Percentiles rank a stretch among this genome's conserved stretches.
phyloP scores from a whole-genome alignment of 2,113 vertebrate species.

The Pelmatolapia mariae region DNA sequence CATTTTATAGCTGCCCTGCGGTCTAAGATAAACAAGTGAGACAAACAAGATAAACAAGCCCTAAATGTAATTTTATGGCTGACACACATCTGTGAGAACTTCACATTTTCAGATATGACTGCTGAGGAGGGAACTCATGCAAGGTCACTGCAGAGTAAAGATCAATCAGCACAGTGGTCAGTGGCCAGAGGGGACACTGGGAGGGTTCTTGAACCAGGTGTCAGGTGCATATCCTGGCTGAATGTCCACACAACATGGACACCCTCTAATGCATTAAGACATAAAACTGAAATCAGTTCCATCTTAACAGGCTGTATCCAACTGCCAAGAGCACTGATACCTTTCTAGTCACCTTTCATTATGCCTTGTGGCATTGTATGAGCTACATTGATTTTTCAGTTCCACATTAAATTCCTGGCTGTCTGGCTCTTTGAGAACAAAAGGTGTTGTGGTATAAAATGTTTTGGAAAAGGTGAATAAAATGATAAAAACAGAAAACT shows the following conservation, averaged over 20 bases:
- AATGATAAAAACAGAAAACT: not conserved
- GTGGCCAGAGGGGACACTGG: not conserved
- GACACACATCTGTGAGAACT: not conserved
- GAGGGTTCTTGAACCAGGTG: not conserved
- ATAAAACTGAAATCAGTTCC: not conserved
- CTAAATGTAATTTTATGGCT: not conserved
- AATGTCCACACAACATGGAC: not conserved
- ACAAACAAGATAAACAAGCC: not conserved
- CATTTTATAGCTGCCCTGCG: not conserved
- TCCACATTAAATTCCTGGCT: not conserved
- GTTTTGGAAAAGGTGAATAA: not conserved
- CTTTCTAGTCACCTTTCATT: not conserved
- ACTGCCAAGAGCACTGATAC: not conserved
- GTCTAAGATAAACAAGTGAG: not conserved
- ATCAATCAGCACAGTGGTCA: slow-evolving; percentile 5
- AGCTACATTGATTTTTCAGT: not conserved
- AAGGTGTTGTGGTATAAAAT: not conserved
- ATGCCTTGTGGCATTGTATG: not conserved
- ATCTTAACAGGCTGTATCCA: not conserved
- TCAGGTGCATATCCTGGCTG: not conserved
- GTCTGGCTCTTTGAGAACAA: not conserved
- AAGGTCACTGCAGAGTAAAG: not conserved
- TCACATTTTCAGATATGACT: not conserved
- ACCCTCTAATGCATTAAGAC: not conserved
- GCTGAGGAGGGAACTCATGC: not conserved